A percentile compares a stretch with the other conserved stretches of the same genome.
These are phyloP conservation scores for Nomada lathburiana DNA, from an alignment of 2,888 invertebrate genomes.

Conservation along the genomic window DNA sequence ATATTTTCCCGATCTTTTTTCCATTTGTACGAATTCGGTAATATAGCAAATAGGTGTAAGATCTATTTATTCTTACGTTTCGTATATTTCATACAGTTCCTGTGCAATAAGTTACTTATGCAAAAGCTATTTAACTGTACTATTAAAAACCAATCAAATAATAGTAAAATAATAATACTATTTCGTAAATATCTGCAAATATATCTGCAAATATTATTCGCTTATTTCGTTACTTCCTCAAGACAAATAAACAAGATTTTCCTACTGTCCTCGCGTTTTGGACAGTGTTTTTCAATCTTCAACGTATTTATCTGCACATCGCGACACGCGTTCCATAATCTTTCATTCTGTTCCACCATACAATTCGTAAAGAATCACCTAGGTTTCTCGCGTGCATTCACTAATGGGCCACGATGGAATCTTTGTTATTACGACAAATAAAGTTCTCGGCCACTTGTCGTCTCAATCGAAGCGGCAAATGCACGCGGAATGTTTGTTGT, in stretches of 20 bases:
- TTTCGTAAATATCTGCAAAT: not conserved
- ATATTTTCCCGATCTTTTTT: no score
- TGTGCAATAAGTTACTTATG: no score
- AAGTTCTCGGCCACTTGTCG: slow-evolving; percentile 61
- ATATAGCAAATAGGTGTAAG: no score
- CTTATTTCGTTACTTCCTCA: no score
- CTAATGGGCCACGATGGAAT: slow-evolving; percentile 66
- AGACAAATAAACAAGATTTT: no score
- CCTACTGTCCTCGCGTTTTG: not conserved
- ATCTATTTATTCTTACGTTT: no score
- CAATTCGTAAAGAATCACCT: not conserved
- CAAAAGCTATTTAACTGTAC: no score
- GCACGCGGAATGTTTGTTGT: slow-evolving; percentile 57
- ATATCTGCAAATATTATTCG: not conserved
- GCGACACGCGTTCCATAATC: not conserved
- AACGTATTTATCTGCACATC: not conserved
- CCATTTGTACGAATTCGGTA: no score
- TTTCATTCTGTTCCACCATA: not conserved
- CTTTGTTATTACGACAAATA: slow-evolving; percentile 70
- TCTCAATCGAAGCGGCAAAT: slow-evolving; percentile 41
- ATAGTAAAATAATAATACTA: no score
- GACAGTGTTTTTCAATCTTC: not conserved
- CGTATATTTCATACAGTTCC: no score
- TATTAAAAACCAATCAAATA: no score
- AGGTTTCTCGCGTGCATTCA: slow-evolving; percentile 26